Evolutionary conservation across 35 echinoderm and acorn worm genomes (phyloP).

Genomic region (Amphiura filiformis): DNA sequence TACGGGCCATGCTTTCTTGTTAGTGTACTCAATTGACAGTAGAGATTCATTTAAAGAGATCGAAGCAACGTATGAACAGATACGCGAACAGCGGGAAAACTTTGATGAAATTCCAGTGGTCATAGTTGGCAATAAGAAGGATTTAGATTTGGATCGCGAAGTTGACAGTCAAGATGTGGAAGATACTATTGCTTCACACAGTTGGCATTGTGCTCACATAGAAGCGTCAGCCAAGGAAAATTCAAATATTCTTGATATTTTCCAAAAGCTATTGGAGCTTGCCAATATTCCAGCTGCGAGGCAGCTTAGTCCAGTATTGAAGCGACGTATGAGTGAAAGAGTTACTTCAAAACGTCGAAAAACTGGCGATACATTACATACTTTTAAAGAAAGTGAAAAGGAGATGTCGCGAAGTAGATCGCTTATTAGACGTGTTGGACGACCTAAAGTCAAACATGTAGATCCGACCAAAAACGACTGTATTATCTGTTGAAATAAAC

Average conservation of each 20-base stretch:
- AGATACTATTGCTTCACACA: slow-evolving; percentile 55
- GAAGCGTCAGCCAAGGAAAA: slow-evolving; percentile 94
- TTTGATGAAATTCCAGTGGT: slow-evolving; percentile 85
- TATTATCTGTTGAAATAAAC: slow-evolving; percentile 65
- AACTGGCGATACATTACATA: slow-evolving; percentile 32
- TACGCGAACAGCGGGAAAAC: slow-evolving; percentile 84
- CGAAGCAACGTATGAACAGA: slow-evolving; percentile 90
- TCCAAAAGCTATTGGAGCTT: slow-evolving; percentile 87
- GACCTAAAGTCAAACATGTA: slow-evolving; percentile 88
- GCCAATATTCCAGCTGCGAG: slow-evolving; percentile 92
- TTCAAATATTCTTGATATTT: slow-evolving; percentile 81
- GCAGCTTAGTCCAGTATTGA: slow-evolving; percentile 88
- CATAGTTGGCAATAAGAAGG: slow-evolving; percentile 86
- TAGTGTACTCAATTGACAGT: slow-evolving; percentile 90
- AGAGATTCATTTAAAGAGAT: slow-evolving; percentile 79
- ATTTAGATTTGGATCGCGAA: slow-evolving; percentile 58
- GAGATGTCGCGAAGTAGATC: slow-evolving; percentile 87
- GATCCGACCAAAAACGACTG: slow-evolving; percentile 93
- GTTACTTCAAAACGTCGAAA: slow-evolving; percentile 50
- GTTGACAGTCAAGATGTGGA: slow-evolving; percentile 70
- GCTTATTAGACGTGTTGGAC: slow-evolving; percentile 75
- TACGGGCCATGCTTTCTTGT: slow-evolving; percentile 89
- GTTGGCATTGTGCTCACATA: slow-evolving; percentile 83
- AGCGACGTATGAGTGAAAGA: slow-evolving; percentile 94
- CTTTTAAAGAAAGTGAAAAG: slow-evolving; percentile 87